Base-by-base conservation (phyloP, 2,888 invertebrate genomes). In the Oxytorus armatus region DNA sequence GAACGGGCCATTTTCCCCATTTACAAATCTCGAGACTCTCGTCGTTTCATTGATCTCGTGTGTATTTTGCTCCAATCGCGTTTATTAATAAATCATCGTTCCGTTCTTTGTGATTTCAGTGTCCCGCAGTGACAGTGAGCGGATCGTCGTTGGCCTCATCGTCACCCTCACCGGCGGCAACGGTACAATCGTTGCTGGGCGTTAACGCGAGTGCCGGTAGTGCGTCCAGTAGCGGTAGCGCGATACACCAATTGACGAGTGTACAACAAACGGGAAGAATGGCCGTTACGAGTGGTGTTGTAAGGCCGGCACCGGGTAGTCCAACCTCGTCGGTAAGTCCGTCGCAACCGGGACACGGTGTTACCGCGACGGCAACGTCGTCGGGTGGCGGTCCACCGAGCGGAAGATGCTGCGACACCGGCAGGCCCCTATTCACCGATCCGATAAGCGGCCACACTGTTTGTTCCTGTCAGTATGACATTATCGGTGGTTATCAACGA, bases 391-490 rank as follows among this genome's bases (percentile, higher is more conserved):
- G 85, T 33, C 85, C 84, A 51, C 85, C 88, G 8, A 88, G 88
- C 51, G 92, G 93, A 84, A 88, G 97, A 88, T 97, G 98, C 93
- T 97, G 98, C 93, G 97, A 98, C 93, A 97, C 97, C 85, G 98
- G 98, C 85, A 95, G 98, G 89, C 96, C 97, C 83, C 95, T 98
- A 91, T 97, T 97, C 93, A 97, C 97, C 90, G 97, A 97, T 92
- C 97, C 97, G 53, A 94, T 97, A 86, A 96, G 97, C 86, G 97
- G 97, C 72, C 97, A 97, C 92, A 96, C 96, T 74, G 95, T 97
- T 83, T 97, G 97, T 93, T 97, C 97, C 88, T 97, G 97, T 92
- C 97, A 97, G 92, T 97, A 97, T 93, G 97, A 97, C 93, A 77
- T 83, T 29, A 73, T 80, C 23, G 95, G 95, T 88, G 95, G 95